Evolutionary conservation across 2,113 vertebrate species (phyloP).

Genomic region (Penelope pileata): DNA sequence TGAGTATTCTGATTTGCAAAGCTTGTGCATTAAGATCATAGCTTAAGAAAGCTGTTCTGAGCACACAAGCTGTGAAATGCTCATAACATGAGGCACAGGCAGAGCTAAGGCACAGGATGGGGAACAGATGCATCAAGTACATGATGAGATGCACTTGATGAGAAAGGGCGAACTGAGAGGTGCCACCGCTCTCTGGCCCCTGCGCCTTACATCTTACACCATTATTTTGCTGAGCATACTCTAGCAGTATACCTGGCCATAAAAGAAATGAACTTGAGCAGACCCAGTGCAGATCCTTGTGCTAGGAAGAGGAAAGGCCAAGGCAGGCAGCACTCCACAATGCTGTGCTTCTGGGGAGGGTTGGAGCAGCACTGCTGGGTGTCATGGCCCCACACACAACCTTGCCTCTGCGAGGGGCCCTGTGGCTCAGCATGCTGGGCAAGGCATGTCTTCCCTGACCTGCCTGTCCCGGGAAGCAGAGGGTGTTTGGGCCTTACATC

Average conservation of each 20-base stretch:
- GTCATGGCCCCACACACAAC: neutral
- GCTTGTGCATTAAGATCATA: neutral
- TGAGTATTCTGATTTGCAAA: neutral
- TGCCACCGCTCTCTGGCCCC: neutral
- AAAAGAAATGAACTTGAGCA: neutral
- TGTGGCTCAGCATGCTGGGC: neutral
- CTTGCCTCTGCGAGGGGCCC: neutral
- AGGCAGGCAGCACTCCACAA: neutral
- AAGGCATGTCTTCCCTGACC: neutral
- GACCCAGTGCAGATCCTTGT: fast-evolving
- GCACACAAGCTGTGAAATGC: neutral
- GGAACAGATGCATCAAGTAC: neutral
- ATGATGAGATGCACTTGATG: neutral
- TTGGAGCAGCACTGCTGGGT: neutral
- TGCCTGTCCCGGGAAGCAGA: neutral
- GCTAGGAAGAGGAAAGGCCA: neutral
- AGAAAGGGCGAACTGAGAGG: neutral
- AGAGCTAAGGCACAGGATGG: neutral
- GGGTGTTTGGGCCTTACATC: neutral
- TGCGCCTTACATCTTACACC: neutral
- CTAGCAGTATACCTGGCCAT: neutral
- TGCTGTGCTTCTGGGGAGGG: neutral
- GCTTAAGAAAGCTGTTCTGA: neutral
- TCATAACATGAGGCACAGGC: neutral
- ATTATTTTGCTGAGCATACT: neutral